These are phyloP conservation scores for Zalophus californianus DNA, from an alignment of 2,797 vertebrate genomes.

Conservation along the genomic window DNA sequence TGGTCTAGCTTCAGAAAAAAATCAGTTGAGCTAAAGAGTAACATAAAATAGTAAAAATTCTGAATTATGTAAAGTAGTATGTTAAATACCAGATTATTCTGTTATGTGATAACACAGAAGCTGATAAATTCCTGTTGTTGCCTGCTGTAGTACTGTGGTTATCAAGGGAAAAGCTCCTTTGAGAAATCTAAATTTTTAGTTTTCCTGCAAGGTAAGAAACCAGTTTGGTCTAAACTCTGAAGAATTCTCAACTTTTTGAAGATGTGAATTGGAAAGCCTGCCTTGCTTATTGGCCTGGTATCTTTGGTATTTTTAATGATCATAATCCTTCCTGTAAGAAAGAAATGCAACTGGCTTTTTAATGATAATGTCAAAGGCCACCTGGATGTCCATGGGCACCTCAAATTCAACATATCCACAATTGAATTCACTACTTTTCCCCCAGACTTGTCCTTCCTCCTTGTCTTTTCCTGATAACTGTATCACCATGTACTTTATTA, in stretches of 20 bases:
- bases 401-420: not conserved
- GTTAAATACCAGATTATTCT: not conserved
- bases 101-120: not conserved
- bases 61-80: not conserved
- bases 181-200: not conserved
- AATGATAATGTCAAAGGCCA: not conserved
- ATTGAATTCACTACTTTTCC: not conserved
- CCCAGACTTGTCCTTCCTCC: not conserved
- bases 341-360: conserved; percentile 26
- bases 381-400: not conserved
- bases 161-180: not conserved
- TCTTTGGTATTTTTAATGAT: not conserved
- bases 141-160: not conserved
- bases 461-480: not conserved
- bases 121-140: not conserved
- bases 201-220: not conserved
- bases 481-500: not conserved
- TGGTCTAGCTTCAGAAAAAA: not conserved
- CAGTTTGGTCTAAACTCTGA: not conserved
- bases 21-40: not conserved
- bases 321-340: conserved; percentile 15
- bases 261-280: not conserved
- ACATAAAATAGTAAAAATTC: not conserved
- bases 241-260: not conserved
- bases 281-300: not conserved